Conservation (phyloP, 1,140 invertebrate genomes). For the Oreohelix idahoensis region DNA sequence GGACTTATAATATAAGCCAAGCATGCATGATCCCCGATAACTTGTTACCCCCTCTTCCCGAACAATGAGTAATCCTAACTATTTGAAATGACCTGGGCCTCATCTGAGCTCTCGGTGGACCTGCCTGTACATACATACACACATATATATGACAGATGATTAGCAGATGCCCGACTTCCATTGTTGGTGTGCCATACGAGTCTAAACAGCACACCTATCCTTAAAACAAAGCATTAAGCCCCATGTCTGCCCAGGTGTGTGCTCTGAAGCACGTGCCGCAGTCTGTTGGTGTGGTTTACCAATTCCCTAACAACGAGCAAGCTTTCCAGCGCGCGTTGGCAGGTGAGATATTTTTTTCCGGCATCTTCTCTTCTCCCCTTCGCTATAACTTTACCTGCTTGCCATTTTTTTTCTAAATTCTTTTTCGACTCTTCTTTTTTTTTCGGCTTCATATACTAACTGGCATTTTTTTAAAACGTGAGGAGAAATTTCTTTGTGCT, state of each 20-base stretch:
- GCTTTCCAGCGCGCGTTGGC: neutral
- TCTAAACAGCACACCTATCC: neutral
- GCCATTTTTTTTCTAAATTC: neutral
- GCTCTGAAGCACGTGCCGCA: neutral
- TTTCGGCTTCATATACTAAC: too few relatives aligned
- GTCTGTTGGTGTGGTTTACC: neutral
- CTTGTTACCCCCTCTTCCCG: too few relatives aligned
- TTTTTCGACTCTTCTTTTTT: neutral
- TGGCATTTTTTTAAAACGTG: neutral
- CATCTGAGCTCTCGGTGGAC: too few relatives aligned
- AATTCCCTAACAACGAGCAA: neutral
- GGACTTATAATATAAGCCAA: too few relatives aligned
- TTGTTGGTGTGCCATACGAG: neutral
- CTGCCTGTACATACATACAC: too few relatives aligned
- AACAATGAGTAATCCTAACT: too few relatives aligned
- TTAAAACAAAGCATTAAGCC: neutral
- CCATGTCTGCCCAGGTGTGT: neutral
- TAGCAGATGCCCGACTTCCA: too few relatives aligned
- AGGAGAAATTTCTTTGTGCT: neutral
- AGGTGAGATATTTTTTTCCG: neutral
- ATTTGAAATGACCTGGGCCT: too few relatives aligned
- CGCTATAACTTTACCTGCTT: conserved; percentile 16
- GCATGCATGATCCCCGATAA: too few relatives aligned
- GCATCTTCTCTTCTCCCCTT: neutral
- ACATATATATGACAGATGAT: too few relatives aligned